Evolutionary conservation across 30 jellyfish, hydroid and myxozoan genomes (phyloP), one percentile per base, ranked within the genome.

Genomic region (Clytia hemisphaerica): DNA sequence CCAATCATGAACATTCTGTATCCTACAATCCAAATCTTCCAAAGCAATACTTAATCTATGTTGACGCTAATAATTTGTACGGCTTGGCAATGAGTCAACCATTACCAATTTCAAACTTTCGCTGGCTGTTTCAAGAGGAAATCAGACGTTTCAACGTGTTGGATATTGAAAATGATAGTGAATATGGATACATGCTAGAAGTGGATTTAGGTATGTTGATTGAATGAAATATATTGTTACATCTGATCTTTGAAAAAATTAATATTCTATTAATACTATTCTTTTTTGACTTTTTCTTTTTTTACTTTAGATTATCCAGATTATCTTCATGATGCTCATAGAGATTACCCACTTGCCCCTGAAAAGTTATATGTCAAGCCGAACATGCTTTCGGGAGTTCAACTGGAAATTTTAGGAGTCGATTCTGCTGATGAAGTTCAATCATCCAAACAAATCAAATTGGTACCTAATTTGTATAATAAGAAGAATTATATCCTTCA

Each of bases 151-250:
- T 50, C 9, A 30, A 50, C 26, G 6, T 50, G 10, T 10, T 6
- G 9, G 6, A 10, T 10, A 7, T 59, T 6, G 77, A 63, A 6
- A 37, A 30, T n/a, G 77, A 37, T 16, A 72, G 31, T 6, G 72
- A 63, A 4, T 24, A 5, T 22, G 61, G 73, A 9, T 59, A 59
- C 61, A 59, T 59, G 16, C 62, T 59, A 6, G 73, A 59, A 59
- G 15, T n/a, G 15, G 73, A 59, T 28, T 28, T 59, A n/a, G n/a
- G n/a, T n/a, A n/a, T n/a, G n/a, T n/a, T n/a, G n/a, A n/a, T n/a
- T n/a, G n/a, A n/a, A n/a, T n/a, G n/a, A n/a, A n/a, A n/a, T n/a
- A n/a, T n/a, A n/a, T n/a, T n/a, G n/a, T n/a, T n/a, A n/a, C n/a
- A n/a, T n/a, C n/a, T n/a, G n/a, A n/a, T n/a, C n/a, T n/a, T n/a